These are phyloP conservation scores for Tringa solitaria DNA, from an alignment of 2,113 vertebrate genomes.

Conservation along the genomic window DNA sequence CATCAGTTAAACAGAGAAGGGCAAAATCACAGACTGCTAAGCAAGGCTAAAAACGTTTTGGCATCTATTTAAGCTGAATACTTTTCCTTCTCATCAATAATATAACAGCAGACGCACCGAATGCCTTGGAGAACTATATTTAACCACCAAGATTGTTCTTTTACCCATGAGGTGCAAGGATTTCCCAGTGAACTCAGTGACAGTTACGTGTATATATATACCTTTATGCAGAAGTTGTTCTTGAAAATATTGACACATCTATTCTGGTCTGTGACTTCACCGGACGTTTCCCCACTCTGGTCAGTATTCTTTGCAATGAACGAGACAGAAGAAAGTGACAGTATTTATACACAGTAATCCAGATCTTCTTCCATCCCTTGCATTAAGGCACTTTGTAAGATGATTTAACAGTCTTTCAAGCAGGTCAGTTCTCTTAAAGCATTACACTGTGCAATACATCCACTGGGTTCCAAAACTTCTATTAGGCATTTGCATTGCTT, in stretches of 20 bases:
- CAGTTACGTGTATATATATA: background rate
- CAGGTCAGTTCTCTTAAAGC: background rate
- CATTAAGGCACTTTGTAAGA: background rate
- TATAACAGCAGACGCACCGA: background rate
- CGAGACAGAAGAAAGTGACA: background rate
- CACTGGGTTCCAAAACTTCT: background rate
- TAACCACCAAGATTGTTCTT: background rate
- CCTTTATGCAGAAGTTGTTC: background rate
- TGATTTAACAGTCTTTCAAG: background rate
- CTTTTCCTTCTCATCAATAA: constrained; percentile 9
- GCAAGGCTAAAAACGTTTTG: background rate
- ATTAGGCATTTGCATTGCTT: background rate
- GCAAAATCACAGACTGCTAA: background rate
- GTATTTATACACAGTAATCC: background rate
- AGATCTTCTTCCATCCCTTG: background rate
- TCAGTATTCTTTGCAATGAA: background rate
- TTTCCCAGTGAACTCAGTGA: background rate
- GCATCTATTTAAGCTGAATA: background rate
- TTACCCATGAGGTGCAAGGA: background rate
- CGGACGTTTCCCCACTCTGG: background rate
- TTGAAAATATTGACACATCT: background rate
- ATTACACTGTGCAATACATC: background rate
- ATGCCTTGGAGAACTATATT: background rate
- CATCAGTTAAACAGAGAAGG: background rate
- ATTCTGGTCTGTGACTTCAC: background rate